These are phyloP conservation scores for Camelus bactrianus DNA, from an alignment of 2,113 vertebrate genomes.

Conservation along the genomic window DNA sequence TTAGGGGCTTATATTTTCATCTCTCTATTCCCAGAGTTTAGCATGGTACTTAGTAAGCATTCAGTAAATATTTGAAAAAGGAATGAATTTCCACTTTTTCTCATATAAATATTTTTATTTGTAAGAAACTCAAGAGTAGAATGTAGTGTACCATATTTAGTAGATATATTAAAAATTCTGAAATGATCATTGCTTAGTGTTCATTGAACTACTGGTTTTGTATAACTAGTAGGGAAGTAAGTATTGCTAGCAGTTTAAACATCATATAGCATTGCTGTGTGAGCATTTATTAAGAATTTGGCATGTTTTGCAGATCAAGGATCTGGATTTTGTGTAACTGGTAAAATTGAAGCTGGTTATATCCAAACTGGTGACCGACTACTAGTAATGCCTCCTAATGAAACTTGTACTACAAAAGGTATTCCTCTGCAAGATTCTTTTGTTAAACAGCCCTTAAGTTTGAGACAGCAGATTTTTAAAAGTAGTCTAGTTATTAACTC, in stretches of 20 bases:
- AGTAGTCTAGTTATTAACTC: conserved; percentile 81
- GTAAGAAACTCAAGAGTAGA: neutral
- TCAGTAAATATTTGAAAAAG: conserved; percentile 31
- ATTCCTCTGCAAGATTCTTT: conserved; percentile 65
- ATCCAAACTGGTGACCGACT: conserved; percentile 95
- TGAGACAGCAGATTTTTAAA: conserved; percentile 80
- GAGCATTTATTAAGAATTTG: conserved; percentile 50
- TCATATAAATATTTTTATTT: conserved; percentile 56
- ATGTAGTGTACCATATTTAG: conserved; percentile 7
- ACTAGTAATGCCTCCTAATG: conserved; percentile 97
- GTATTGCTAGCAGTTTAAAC: neutral
- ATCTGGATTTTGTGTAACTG: conserved; percentile 98
- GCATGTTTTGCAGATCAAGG: conserved; percentile 93
- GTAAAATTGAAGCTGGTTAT: conserved; percentile 98
- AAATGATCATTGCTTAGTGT: neutral
- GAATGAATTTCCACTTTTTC: neutral
- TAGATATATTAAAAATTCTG: conserved; percentile 10
- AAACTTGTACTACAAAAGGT: conserved; percentile 99
- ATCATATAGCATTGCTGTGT: neutral
- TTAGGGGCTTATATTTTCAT: neutral
- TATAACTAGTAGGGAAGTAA: neutral
- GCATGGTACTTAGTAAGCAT: neutral
- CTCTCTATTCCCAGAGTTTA: neutral
- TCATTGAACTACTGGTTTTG: neutral
- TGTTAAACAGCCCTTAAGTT: conserved; percentile 46